Conservation (phyloP, 1,140 invertebrate species). For the Homalodisca vitripennis region DNA sequence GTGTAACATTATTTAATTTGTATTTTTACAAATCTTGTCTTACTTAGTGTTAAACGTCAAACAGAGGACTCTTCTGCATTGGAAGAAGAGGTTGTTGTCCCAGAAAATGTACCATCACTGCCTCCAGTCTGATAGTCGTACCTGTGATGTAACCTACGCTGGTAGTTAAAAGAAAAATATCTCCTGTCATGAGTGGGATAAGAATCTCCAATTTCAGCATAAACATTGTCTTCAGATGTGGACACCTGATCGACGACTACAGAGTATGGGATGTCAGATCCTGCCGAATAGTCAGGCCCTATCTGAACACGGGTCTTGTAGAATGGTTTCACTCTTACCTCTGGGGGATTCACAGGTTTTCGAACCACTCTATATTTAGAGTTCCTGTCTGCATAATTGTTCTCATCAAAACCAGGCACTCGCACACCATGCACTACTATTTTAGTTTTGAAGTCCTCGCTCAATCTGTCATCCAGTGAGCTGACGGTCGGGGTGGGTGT, state of each 20-base stretch:
- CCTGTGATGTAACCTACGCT: not conserved
- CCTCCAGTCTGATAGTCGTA: slow-evolving; percentile 31
- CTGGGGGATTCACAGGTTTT: slow-evolving; percentile 28
- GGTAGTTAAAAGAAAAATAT: slow-evolving; percentile 32
- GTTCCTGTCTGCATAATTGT: slow-evolving; percentile 22
- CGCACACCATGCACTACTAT: slow-evolving; percentile 8
- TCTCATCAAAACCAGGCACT: slow-evolving; percentile 5
- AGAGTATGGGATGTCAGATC: slow-evolving; percentile 30
- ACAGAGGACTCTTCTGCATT: slow-evolving; percentile 31
- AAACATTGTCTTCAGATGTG: slow-evolving; percentile 28
- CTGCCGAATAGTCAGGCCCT: slow-evolving; percentile 27
- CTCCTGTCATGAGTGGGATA: slow-evolving; percentile 25
- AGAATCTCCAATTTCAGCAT: slow-evolving; percentile 33
- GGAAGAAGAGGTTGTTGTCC: slow-evolving; percentile 31
- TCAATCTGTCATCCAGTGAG: not conserved
- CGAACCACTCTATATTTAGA: slow-evolving; percentile 33
- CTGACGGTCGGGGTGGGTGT: not conserved
- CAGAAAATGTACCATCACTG: slow-evolving; percentile 33
- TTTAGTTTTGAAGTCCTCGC: slow-evolving; percentile 30
- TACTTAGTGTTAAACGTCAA: slow-evolving; percentile 18
- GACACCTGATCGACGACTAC: slow-evolving; percentile 30
- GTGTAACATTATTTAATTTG: no score
- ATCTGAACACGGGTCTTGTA: slow-evolving; percentile 36
- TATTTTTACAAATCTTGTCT: no score
- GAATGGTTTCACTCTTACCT: slow-evolving; percentile 27